Evolutionary conservation across 1,140 invertebrate genomes (phyloP).

Genomic region (Ostrea edulis): DNA sequence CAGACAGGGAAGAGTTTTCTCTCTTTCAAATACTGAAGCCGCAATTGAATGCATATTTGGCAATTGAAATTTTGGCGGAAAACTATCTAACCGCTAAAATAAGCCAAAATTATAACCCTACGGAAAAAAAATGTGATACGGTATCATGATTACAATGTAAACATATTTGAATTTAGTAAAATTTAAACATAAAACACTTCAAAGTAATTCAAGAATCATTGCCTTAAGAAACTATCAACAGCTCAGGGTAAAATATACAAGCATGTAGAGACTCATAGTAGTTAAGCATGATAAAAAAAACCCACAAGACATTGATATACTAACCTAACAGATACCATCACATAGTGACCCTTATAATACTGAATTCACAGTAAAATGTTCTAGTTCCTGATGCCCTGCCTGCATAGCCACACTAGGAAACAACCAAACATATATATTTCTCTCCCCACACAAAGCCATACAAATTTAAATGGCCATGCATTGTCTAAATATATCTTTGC

Average conservation of each 20-base stretch:
- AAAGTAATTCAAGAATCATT: no score
- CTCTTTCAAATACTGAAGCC: no score
- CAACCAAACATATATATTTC: background rate
- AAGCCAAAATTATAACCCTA: no score
- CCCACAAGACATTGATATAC: background rate
- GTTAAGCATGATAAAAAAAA: background rate
- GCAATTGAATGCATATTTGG: no score
- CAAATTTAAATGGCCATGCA: conserved; percentile 8
- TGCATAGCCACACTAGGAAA: conserved; percentile 4
- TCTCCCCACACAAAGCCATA: background rate
- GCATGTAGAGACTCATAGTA: background rate
- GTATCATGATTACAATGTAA: no score
- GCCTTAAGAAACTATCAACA: no score
- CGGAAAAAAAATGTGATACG: no score
- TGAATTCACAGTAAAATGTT: background rate
- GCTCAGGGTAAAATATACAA: background rate
- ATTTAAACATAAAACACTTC: no score
- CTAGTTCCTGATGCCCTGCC: background rate
- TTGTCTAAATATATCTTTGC: background rate
- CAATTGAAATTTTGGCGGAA: no score
- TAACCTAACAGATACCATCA: background rate
- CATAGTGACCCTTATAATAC: background rate
- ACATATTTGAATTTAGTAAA: no score
- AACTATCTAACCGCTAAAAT: no score
- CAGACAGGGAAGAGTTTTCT: no score